Conservation (phyloP, 2,797 vertebrate genomes). For the Fundulus diaphanus region DNA sequence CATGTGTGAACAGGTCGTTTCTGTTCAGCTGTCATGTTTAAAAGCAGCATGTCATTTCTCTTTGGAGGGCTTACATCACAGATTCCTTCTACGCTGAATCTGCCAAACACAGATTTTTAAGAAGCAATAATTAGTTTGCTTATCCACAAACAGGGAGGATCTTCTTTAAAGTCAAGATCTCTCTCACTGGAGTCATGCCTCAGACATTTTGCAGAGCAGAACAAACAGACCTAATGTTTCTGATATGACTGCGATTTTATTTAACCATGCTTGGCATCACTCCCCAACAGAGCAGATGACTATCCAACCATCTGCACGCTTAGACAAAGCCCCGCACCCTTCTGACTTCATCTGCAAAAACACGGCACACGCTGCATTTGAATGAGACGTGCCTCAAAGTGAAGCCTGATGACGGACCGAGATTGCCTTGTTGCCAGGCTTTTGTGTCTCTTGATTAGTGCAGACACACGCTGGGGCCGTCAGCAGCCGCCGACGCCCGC, state of each 20-base stretch:
- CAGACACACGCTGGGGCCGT: neutral
- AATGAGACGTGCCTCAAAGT: constrained; percentile 38
- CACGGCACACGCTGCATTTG: constrained; percentile 35
- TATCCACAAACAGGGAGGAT: neutral
- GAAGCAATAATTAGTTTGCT: neutral
- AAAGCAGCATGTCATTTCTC: neutral
- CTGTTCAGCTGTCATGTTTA: neutral
- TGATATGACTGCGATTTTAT: neutral
- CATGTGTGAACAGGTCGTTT: neutral
- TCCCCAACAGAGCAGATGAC: constrained; percentile 12
- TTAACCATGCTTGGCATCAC: constrained; percentile 13
- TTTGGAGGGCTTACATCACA: neutral
- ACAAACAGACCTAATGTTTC: neutral
- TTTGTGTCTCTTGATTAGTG: constrained; percentile 25
- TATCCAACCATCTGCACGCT: constrained; percentile 22
- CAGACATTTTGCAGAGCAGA: neutral
- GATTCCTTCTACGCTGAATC: neutral
- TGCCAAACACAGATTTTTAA: neutral
- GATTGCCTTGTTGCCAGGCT: constrained; percentile 25
- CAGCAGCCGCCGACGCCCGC: neutral
- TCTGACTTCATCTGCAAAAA: constrained; percentile 57
- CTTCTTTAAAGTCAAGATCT: neutral
- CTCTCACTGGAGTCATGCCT: neutral
- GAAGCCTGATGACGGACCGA: constrained; percentile 32
- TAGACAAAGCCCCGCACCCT: constrained; percentile 25